Evolutionary conservation across 64 coral and sea anemone species (phyloP).

Genomic region (Montipora capricornis): DNA sequence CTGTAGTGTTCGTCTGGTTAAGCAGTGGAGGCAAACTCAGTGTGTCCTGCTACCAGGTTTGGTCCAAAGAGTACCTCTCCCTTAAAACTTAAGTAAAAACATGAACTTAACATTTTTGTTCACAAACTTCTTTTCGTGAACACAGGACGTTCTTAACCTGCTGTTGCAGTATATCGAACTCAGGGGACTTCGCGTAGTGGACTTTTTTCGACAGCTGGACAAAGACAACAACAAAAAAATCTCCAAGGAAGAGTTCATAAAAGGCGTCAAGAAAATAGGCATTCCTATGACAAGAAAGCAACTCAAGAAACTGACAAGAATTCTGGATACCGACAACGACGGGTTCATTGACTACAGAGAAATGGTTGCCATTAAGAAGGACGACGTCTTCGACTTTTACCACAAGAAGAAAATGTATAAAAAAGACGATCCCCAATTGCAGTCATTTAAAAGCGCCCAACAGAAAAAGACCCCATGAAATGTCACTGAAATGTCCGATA

Average conservation of each 20-base stretch:
- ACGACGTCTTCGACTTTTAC: slow-evolving; percentile 90
- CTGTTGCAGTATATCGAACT: slow-evolving; percentile 94
- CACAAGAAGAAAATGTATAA: slow-evolving; percentile 88
- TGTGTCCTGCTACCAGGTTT: too few relatives aligned
- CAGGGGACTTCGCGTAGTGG: slow-evolving; percentile 85
- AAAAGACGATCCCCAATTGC: slow-evolving; percentile 71
- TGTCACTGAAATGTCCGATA: background rate
- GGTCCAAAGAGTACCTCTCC: too few relatives aligned
- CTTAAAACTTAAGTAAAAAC: too few relatives aligned
- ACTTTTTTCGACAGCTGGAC: slow-evolving; percentile 93
- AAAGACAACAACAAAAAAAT: slow-evolving; percentile 87
- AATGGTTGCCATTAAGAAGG: slow-evolving; percentile 84
- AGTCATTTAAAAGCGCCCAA: slow-evolving; percentile 45
- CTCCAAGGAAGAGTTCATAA: slow-evolving; percentile 87
- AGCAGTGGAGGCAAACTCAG: too few relatives aligned
- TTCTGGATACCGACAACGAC: slow-evolving; percentile 91
- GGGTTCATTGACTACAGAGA: slow-evolving; percentile 93
- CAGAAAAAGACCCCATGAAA: slow-evolving; percentile 6
- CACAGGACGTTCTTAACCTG: slow-evolving; percentile 90
- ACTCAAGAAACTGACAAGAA: slow-evolving; percentile 76
- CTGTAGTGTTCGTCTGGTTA: too few relatives aligned
- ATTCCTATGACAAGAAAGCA: slow-evolving; percentile 92
- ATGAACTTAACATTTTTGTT: background rate
- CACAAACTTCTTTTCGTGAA: background rate
- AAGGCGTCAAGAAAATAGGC: slow-evolving; percentile 83